These are phyloP conservation scores for Xenops minutus DNA, from an alignment of 2,797 vertebrate species.

Conservation along the genomic window DNA sequence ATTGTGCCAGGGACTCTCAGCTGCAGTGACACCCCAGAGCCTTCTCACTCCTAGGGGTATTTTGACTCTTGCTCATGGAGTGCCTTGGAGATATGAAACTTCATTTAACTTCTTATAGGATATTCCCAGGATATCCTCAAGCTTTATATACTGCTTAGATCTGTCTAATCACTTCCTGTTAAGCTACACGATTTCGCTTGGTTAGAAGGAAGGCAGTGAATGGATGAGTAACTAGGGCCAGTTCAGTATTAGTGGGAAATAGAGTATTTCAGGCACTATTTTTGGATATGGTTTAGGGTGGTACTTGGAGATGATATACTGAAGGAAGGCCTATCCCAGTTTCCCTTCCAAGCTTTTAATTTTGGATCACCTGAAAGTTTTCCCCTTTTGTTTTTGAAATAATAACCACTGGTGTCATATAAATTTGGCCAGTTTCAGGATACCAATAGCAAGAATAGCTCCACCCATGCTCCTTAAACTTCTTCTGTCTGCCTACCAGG, in stretches of 20 bases:
- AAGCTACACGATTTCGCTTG: neutral
- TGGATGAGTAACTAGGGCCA: neutral
- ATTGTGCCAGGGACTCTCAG: neutral
- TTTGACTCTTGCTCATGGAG: neutral
- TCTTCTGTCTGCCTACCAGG: neutral
- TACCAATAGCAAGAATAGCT: neutral
- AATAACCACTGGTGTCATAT: neutral
- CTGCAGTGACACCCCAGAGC: neutral
- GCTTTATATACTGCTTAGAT: neutral
- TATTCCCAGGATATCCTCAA: neutral
- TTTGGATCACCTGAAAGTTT: neutral
- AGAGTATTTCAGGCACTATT: neutral
- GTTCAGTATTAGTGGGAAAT: neutral
- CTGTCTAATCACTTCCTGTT: neutral
- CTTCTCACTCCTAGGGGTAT: neutral
- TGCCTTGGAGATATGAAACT: neutral
- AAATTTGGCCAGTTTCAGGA: neutral
- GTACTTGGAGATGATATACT: neutral
- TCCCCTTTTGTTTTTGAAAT: neutral
- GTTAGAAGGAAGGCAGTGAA: neutral
- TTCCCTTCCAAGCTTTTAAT: neutral
- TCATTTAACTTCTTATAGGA: neutral
- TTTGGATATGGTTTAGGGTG: neutral
- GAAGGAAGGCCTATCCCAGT: neutral
- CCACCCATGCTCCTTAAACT: neutral